Conservation (phyloP, 2,113 vertebrate genomes). For the Chiloscyllium plagiosum region DNA sequence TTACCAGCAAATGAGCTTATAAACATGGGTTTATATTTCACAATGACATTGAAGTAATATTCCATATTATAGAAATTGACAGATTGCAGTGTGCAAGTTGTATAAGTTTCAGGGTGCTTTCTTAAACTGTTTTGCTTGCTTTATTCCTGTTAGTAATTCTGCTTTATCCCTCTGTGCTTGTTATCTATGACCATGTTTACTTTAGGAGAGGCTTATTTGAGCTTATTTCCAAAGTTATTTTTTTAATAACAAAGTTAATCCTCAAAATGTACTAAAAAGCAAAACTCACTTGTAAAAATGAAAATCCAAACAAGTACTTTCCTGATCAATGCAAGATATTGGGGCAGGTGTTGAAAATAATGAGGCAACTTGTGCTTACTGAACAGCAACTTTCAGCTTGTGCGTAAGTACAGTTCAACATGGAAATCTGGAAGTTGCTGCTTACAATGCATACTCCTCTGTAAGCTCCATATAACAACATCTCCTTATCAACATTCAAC, state of each 20-base stretch:
- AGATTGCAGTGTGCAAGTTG: neutral
- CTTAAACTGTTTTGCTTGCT: neutral
- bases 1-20: neutral
- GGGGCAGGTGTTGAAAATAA: neutral
- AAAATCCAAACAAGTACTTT: neutral
- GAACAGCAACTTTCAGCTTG: neutral
- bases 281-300: neutral
- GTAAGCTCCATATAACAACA: neutral
- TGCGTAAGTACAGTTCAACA: neutral
- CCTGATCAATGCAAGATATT: neutral
- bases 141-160: neutral
- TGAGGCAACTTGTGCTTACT: neutral
- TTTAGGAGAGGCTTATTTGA: neutral
- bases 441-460: neutral
- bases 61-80: neutral
- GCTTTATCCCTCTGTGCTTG: neutral
- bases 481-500: neutral
- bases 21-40: neutral
- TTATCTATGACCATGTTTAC: neutral
- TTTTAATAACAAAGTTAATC: neutral
- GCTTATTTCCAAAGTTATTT: neutral
- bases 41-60: neutral
- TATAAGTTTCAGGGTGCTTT: neutral
- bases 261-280: neutral
- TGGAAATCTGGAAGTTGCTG: neutral